Evolutionary conservation across 2,797 vertebrate species (phyloP).

Genomic region (Champsocephalus esox): DNA sequence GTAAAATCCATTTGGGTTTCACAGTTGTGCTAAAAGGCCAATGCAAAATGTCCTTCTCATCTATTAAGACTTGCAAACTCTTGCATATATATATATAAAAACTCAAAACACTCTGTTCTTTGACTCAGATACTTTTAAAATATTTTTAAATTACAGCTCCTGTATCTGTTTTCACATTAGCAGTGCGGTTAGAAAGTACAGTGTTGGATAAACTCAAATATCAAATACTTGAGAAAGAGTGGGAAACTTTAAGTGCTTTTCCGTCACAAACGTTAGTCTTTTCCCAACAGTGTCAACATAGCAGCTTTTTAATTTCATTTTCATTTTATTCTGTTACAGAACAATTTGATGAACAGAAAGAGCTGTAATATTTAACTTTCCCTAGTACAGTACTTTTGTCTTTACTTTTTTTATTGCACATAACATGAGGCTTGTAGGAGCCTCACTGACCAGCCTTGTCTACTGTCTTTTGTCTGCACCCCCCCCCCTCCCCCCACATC

Average conservation of each 20-base stretch:
- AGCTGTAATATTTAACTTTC: conserved; percentile 46
- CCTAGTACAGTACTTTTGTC: conserved; percentile 45
- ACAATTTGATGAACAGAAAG: conserved; percentile 14
- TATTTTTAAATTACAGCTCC: conserved; percentile 41
- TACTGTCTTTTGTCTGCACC: conserved; percentile 37
- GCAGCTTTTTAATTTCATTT: conserved; percentile 8
- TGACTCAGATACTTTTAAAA: conserved; percentile 27
- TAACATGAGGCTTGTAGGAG: conserved; percentile 54
- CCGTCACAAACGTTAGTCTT: not conserved
- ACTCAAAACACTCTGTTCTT: conserved; percentile 45
- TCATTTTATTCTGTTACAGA: conserved; percentile 14
- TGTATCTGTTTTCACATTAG: conserved; percentile 35
- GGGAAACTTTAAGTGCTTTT: conserved; percentile 2
- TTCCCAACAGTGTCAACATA: conserved; percentile 25
- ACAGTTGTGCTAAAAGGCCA: conserved; percentile 72
- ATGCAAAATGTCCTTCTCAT: conserved; percentile 54
- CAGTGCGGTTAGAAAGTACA: not conserved
- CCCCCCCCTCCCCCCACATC: not conserved
- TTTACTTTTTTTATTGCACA: conserved; percentile 75
- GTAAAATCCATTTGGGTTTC: conserved; percentile 57
- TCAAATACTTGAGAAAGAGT: conserved; percentile 11
- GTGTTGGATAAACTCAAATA: conserved; percentile 27
- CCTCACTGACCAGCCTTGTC: conserved; percentile 49
- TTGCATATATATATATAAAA: conserved; percentile 60
- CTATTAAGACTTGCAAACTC: conserved; percentile 39